phyloP scores from a whole-genome alignment of 1,140 invertebrate genomes.

The fruit fly (Drosophila melanogaster) region DNA sequence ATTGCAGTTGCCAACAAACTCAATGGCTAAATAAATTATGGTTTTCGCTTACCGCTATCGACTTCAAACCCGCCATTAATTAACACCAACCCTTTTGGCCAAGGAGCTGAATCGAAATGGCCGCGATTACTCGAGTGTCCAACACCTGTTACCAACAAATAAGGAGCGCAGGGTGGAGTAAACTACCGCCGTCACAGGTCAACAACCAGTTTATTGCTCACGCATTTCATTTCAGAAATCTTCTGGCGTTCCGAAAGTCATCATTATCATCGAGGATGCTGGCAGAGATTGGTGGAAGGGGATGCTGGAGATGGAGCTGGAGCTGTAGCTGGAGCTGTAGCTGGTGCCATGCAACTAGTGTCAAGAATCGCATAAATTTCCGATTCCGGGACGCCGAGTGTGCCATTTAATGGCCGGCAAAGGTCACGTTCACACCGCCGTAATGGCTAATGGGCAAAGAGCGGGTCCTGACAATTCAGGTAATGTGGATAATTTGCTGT shows the following conservation, averaged over 20 bases:
- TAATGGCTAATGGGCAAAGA: constrained; percentile 73
- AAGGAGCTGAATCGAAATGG: constrained; percentile 26
- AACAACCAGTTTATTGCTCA: constrained; percentile 53
- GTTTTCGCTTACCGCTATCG: constrained; percentile 43
- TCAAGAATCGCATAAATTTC: constrained; percentile 82
- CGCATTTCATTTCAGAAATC: constrained; percentile 50
- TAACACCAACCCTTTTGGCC: constrained; percentile 43
- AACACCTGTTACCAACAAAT: constrained; percentile 52
- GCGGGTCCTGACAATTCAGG: constrained; percentile 77
- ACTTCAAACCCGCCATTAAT: constrained; percentile 40
- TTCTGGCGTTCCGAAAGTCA: constrained; percentile 29
- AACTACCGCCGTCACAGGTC: constrained; percentile 28
- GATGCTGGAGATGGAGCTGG: background rate
- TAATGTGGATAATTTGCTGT: constrained; percentile 83
- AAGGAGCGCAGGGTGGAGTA: constrained; percentile 4
- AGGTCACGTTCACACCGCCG: constrained; percentile 78
- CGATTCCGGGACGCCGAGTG: constrained; percentile 69
- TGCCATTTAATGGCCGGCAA: constrained; percentile 81
- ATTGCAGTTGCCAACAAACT: constrained; percentile 15
- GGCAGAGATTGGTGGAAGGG: background rate
- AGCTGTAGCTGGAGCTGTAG: constrained; percentile 6
- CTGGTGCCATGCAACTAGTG: constrained; percentile 61
- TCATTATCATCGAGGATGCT: constrained; percentile 13
- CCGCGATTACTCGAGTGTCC: constrained; percentile 35
- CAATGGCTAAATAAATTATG: constrained; percentile 44